Percentiles rank a stretch among this genome's conserved stretches.
These are phyloP conservation scores for Agonopterix arenella DNA, from an alignment of 2,888 invertebrate species.

Conservation along the genomic window DNA sequence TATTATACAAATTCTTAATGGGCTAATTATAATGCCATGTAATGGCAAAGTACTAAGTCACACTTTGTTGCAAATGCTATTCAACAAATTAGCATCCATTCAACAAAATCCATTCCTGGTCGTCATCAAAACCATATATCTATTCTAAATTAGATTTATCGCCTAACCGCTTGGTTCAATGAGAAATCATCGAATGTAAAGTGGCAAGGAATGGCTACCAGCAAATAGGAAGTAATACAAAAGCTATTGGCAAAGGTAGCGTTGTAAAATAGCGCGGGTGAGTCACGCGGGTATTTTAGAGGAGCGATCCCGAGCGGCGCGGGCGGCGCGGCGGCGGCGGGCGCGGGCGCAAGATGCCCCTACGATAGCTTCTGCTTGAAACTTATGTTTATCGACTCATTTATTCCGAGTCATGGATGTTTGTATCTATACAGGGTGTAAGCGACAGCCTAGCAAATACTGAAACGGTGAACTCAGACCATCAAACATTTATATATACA, in stretches of 20 bases:
- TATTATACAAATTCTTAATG: too few relatives aligned
- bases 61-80: too few relatives aligned
- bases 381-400: too few relatives aligned
- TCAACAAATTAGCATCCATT: too few relatives aligned
- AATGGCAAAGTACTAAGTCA: too few relatives aligned
- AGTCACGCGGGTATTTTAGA: slow-evolving; percentile 64
- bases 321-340: slow-evolving; percentile 1
- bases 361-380: too few relatives aligned
- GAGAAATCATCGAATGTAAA: slow-evolving; percentile 2
- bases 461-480: too few relatives aligned
- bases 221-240: slow-evolving; percentile 68
- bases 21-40: too few relatives aligned
- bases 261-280: slow-evolving; percentile 63
- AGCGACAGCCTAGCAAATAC: too few relatives aligned
- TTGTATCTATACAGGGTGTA: too few relatives aligned
- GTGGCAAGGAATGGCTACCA: slow-evolving; percentile 20
- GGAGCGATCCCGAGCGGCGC: slow-evolving; percentile 29
- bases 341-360: neutral
- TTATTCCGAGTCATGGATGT: too few relatives aligned
- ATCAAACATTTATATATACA: too few relatives aligned
- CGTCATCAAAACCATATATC: neutral
- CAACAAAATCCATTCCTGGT: neutral
- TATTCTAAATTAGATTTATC: neutral
- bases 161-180: neutral
- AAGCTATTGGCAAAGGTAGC: slow-evolving; percentile 70